Conservation (phyloP, 2,113 vertebrate species). For the Dissostichus mawsoni region DNA sequence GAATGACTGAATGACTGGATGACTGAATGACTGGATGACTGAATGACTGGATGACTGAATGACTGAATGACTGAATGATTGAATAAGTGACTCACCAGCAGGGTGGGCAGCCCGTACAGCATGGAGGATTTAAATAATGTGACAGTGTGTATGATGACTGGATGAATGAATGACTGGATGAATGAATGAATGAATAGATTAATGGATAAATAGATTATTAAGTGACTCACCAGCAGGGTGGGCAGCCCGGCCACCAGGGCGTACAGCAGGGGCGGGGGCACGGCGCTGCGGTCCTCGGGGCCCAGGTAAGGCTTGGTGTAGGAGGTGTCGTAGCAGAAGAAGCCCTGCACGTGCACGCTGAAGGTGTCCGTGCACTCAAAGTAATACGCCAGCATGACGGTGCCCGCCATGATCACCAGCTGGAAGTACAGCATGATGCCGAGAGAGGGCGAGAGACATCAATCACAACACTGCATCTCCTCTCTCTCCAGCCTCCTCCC, state of each 20-base stretch:
- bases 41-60: no score
- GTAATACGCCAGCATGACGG: conserved; percentile 97
- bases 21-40: no score
- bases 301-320: conserved; percentile 96
- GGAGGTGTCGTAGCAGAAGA: conserved; percentile 96
- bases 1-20: no score
- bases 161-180: no score
- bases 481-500: conserved; percentile 65
- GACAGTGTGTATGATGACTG: no score
- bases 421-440: conserved; percentile 97
- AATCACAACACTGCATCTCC: conserved; percentile 38
- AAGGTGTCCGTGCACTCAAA: conserved; percentile 98
- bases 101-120: no score
- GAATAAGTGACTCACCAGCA: no score
- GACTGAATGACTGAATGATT: no score
- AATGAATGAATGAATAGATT: no score
- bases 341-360: conserved; percentile 94
- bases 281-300: conserved; percentile 92
- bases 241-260: conserved; percentile 91
- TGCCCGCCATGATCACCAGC: conserved; percentile 99
- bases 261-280: conserved; percentile 93
- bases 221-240: conserved; percentile 89
- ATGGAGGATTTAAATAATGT: no score
- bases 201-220: no score
- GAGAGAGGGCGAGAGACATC: conserved; percentile 75